These are phyloP conservation scores for Drosophila flavopinicola DNA, from an alignment of 2,888 invertebrate species.

Conservation along the genomic window DNA sequence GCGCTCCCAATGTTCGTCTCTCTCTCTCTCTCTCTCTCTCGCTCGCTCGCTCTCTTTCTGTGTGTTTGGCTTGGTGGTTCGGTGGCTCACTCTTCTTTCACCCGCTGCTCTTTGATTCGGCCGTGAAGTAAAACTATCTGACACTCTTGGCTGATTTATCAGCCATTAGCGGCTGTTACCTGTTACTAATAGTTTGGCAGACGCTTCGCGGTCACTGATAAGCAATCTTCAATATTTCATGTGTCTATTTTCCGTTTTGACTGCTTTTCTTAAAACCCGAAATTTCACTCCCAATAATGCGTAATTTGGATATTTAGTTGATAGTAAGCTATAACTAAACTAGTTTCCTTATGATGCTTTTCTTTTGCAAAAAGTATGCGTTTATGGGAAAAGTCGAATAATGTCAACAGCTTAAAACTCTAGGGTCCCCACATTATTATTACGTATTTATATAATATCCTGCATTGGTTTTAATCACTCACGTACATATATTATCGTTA, in stretches of 20 bases:
- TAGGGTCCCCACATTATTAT: no score
- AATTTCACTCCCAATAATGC: neutral
- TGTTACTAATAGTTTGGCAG: constrained; percentile 29
- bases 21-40: neutral
- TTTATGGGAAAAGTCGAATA: no score
- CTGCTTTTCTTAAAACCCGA: constrained; percentile 18
- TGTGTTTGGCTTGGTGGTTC: constrained; percentile 11
- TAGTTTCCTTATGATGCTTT: no score
- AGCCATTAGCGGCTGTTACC: constrained; percentile 45
- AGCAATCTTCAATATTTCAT: constrained; percentile 27
- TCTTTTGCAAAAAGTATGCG: no score
- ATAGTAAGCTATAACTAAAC: no score
- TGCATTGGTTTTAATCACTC: neutral
- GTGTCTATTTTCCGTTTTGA: constrained; percentile 24
- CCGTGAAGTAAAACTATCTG: constrained; percentile 12
- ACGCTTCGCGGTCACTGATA: constrained; percentile 42
- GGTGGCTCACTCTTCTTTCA: constrained; percentile 38
- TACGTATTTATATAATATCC: no score
- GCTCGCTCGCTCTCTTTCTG: neutral
- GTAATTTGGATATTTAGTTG: neutral
- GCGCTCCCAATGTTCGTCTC: constrained; percentile 21
- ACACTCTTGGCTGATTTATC: constrained; percentile 41
- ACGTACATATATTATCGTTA: neutral
- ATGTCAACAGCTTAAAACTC: no score
- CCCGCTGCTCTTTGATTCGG: constrained; percentile 29